Percentiles rank a stretch among this genome's conserved stretches.
Evolutionary conservation across 2,797 vertebrate species (phyloP).

Genomic region (Rhynchotus rufescens): DNA sequence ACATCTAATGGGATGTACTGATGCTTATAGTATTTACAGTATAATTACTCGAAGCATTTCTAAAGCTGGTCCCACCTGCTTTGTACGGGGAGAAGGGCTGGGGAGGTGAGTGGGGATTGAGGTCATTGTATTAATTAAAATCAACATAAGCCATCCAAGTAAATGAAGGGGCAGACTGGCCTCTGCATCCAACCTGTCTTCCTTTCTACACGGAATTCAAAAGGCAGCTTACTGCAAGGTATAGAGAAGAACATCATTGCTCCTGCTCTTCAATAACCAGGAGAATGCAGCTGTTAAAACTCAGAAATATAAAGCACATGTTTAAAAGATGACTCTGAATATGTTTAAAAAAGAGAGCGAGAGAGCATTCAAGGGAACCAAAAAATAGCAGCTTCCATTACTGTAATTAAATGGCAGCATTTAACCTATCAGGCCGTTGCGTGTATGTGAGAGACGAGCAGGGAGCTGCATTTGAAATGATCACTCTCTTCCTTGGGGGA

Average conservation of each 20-base stretch:
- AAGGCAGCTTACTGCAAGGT: neutral
- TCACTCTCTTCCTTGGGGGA: conserved; percentile 75
- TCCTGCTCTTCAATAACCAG: conserved; percentile 37
- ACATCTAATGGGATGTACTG: neutral
- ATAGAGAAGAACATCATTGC: neutral
- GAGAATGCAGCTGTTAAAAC: conserved; percentile 49
- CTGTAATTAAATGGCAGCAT: conserved; percentile 80
- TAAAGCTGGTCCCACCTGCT: neutral
- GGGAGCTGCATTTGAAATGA: conserved; percentile 77
- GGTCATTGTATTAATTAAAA: conserved; percentile 9
- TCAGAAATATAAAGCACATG: conserved; percentile 62
- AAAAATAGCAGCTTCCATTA: conserved; percentile 82
- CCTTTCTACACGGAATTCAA: conserved; percentile 18
- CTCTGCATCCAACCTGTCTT: neutral
- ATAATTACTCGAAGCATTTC: conserved; percentile 13
- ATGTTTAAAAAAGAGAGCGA: conserved; percentile 69
- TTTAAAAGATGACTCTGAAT: conserved; percentile 75
- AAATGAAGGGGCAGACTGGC: conserved; percentile 27
- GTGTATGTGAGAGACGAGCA: conserved; percentile 76
- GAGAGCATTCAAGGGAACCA: conserved; percentile 78
- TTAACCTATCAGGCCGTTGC: conserved; percentile 79
- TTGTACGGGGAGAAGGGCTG: neutral
- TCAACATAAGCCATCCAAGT: neutral
- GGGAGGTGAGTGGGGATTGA: neutral
- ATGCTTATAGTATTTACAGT: conserved; percentile 3